Evolutionary conservation across 2,888 invertebrate species (phyloP).

Genomic region (Andrena trimmerana): DNA sequence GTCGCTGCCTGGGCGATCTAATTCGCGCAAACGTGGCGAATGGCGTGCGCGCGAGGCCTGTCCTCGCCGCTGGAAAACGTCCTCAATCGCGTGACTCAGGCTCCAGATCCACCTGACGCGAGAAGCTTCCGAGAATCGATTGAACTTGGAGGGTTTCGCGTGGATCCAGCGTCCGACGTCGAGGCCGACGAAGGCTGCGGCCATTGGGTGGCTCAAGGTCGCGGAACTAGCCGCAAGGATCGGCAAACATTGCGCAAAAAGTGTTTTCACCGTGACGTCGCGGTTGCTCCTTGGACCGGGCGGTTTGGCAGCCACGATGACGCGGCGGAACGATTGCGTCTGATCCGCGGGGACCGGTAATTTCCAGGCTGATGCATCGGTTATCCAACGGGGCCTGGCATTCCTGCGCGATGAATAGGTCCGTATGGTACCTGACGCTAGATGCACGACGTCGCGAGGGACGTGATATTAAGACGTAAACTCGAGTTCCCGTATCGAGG

Average conservation of each 20-base stretch:
- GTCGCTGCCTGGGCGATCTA: constrained; percentile 42
- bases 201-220: constrained; percentile 42
- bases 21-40: constrained; percentile 51
- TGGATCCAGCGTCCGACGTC: constrained; percentile 13
- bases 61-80: constrained; percentile 28
- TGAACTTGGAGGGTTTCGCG: constrained; percentile 51
- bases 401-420: constrained; percentile 30
- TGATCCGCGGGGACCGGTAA: background rate
- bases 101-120: constrained; percentile 42
- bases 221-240: constrained; percentile 7
- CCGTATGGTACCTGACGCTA: background rate
- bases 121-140: constrained; percentile 63
- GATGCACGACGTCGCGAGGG: background rate
- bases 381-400: background rate
- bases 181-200: constrained; percentile 18
- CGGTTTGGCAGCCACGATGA: constrained; percentile 35
- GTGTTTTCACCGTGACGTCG: constrained; percentile 18
- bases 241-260: constrained; percentile 41
- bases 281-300: background rate
- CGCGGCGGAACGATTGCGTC: background rate
- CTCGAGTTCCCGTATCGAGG: constrained; percentile 23
- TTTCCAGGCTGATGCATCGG: constrained; percentile 10
- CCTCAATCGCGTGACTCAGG: constrained; percentile 56
- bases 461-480: constrained; percentile 40
- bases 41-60: constrained; percentile 1